Conservation (phyloP, 2,797 vertebrate genomes). For the Bradypodion pumilum region DNA sequence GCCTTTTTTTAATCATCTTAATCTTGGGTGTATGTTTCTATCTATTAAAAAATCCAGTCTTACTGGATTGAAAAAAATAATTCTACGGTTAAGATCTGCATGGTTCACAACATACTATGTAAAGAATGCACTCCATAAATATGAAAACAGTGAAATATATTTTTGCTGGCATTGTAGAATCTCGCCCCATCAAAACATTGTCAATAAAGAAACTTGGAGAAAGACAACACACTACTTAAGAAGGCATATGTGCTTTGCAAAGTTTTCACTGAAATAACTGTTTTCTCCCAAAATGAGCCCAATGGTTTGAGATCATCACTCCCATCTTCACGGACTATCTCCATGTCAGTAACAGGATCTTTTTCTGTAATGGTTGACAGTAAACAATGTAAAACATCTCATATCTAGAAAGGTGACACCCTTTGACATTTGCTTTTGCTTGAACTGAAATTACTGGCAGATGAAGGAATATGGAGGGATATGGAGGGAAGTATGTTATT, state of each 20-base stretch:
- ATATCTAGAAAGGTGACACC: neutral
- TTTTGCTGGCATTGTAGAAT: conserved; percentile 5
- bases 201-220: neutral
- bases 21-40: neutral
- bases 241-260: neutral
- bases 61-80: neutral
- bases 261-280: neutral
- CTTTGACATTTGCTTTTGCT: neutral
- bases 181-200: neutral
- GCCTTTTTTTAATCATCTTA: neutral
- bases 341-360: neutral
- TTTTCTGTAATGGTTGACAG: neutral
- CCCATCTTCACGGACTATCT: neutral
- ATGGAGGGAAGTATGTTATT: neutral
- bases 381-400: neutral
- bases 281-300: neutral
- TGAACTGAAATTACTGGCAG: neutral
- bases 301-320: neutral
- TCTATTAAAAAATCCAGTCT: neutral
- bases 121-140: neutral
- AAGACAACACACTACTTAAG: neutral
- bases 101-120: neutral
- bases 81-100: neutral
- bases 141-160: neutral
- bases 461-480: neutral